Base-by-base conservation (phyloP, 2,888 invertebrate species). In the Monochamus alternatus region DNA sequence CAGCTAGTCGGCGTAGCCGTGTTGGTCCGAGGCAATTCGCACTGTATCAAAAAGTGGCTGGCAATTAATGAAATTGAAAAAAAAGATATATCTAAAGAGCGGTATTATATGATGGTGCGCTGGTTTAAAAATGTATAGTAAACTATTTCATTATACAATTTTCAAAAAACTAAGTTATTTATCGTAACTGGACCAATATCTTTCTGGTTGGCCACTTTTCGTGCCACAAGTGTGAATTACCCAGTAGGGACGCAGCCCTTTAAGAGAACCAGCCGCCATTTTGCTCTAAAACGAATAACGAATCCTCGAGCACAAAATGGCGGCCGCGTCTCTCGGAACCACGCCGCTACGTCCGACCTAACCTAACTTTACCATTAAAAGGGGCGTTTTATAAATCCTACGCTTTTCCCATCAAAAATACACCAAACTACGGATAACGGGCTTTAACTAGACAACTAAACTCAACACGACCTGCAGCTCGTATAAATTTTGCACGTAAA, bases 381-480 rank as follows among this genome's bases (percentile, higher is more conserved):
- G 44, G 59, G 69, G 69, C 69, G 69, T 47, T 69, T 60, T 60
- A 69, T 44, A 51, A 74, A 76, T 31, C 58, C 71, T 76, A 76
- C 71, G 43, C 38, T 43, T 59, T 67, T 60, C 58, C 64, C 44
- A 62, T 76, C 60, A 73, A 70, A 75, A 72, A 70, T 76, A 78
- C 78, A 78, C 67, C 74, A 60, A 78, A 70, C 75, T 78, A 78
- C 75, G 52, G 74, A 22, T 60, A 67, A 38, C 60, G 62, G 59
- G 47, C 52, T 67, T 70, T 59, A 38, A 72, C 75, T 72, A 74
- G 14, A 64, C 55, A 73, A 75, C 78, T 69, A 74, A 76, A 78
- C 70, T 73, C 22, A 69, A 60, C 69, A 47, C 30, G 44, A 47
- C 51, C 60, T 69, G 68, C 58, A 69, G 30, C 31, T 60, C 32